phyloP scores from a whole-genome alignment of 1,140 invertebrate genomes.

The Sinella curviseta region DNA sequence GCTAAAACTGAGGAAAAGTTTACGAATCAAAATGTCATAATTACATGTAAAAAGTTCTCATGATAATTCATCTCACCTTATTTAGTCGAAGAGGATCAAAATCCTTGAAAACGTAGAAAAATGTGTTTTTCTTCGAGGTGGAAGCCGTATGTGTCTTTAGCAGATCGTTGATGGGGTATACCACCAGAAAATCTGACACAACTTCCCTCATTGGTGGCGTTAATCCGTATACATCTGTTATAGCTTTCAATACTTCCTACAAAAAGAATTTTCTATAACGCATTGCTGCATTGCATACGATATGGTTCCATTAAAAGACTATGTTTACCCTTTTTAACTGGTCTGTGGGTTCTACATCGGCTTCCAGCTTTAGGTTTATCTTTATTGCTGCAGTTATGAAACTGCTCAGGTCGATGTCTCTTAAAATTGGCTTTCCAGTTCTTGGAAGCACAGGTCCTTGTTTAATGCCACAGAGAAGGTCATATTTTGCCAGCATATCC shows the following conservation, averaged over 20 bases:
- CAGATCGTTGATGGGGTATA: conserved; percentile 41
- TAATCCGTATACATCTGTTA: conserved; percentile 40
- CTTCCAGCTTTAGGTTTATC: conserved; percentile 40
- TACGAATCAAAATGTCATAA: neutral
- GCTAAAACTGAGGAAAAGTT: neutral
- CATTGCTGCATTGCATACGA: neutral
- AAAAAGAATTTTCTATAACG: neutral
- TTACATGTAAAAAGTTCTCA: neutral
- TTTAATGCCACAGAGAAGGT: conserved; percentile 43
- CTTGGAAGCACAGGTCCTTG: conserved; percentile 41
- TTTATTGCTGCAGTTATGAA: conserved; percentile 48
- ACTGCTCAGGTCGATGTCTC: conserved; percentile 35
- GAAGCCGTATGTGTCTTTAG: conserved; percentile 45
- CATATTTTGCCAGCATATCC: conserved; percentile 41
- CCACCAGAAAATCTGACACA: conserved; percentile 44
- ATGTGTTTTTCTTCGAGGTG: conserved; percentile 44
- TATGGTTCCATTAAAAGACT: neutral
- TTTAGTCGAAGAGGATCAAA: conserved; percentile 42
- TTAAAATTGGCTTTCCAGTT: conserved; percentile 24
- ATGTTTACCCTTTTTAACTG: conserved; percentile 35
- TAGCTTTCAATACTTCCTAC: conserved; percentile 39
- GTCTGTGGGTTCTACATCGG: conserved; percentile 38
- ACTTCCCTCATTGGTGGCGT: conserved; percentile 41
- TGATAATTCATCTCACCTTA: conserved; percentile 29
- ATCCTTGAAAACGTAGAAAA: conserved; percentile 48